Evolutionary conservation across 2,797 vertebrate species (phyloP).

Genomic region (Perodicticus potto): DNA sequence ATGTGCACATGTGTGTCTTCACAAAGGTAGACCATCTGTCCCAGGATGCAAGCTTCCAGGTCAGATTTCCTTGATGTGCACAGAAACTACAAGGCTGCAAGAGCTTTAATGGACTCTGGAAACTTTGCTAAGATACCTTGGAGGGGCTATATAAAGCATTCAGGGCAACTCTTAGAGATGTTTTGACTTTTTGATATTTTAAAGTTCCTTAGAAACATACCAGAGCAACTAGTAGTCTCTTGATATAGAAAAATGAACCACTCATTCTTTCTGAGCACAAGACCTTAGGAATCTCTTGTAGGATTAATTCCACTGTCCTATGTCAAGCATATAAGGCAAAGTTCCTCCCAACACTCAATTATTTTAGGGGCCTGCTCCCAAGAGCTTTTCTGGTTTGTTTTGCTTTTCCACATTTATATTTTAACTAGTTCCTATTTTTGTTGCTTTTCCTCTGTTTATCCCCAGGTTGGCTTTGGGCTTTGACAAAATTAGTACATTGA

Average conservation of each 20-base stretch:
- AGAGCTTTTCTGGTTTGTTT: not conserved
- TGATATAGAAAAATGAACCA: not conserved
- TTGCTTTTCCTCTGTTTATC: constrained; percentile 6
- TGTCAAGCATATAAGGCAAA: rapidly evolving
- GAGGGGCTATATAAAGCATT: not conserved
- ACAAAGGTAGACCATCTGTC: not conserved
- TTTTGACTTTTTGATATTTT: not conserved
- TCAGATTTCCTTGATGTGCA: not conserved
- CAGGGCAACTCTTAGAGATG: not conserved
- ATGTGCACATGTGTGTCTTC: not conserved
- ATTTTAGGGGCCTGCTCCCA: not conserved
- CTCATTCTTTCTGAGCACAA: too few relatives aligned
- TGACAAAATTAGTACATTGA: constrained; percentile 16
- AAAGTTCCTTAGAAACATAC: not conserved
- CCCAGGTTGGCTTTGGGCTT: not conserved
- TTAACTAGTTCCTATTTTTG: not conserved
- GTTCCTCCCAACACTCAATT: not conserved
- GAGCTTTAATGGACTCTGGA: not conserved
- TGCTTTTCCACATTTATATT: not conserved
- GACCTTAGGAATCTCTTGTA: not conserved
- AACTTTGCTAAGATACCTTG: not conserved
- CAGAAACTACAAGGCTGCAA: not conserved
- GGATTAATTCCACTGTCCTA: not conserved
- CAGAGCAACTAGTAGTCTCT: not conserved
- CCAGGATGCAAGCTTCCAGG: not conserved